Evolutionary conservation across 2,113 vertebrate species (phyloP).

Genomic region (Mugil cephalus): DNA sequence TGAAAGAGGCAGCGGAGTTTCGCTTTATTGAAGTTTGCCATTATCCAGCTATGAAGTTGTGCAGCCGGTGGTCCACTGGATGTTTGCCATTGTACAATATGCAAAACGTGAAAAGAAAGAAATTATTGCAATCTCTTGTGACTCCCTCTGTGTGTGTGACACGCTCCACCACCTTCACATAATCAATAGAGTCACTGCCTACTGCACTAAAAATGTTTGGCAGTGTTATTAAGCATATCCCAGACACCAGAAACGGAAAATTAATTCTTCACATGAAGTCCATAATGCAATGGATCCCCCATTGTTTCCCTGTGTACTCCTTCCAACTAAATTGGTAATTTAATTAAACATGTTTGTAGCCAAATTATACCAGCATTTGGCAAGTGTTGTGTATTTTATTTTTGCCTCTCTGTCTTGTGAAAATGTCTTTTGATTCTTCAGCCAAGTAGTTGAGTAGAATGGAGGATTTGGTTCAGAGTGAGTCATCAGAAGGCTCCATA

Average conservation of each 20-base stretch:
- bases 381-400: constrained; percentile 7
- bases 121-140: background rate
- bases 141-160: background rate
- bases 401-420: constrained; percentile 5
- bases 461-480: constrained; percentile 28
- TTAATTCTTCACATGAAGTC: background rate
- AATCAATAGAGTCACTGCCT: background rate
- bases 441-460: constrained; percentile 36
- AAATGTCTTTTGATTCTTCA: constrained; percentile 11
- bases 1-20: background rate
- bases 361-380: constrained; percentile 12
- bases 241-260: background rate
- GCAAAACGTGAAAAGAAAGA: constrained; percentile 1
- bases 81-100: background rate
- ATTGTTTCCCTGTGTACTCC: background rate
- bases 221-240: background rate
- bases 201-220: background rate
- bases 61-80: background rate
- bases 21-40: background rate
- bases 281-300: background rate
- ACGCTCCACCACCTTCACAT: background rate
- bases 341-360: constrained; percentile 5
- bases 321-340: background rate
- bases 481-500: constrained; percentile 51
- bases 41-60: constrained; percentile 3